Percentiles rank a stretch among this genome's conserved stretches.
phyloP scores from a whole-genome alignment of 2,113 vertebrate genomes.

The Rutilus rutilus region DNA sequence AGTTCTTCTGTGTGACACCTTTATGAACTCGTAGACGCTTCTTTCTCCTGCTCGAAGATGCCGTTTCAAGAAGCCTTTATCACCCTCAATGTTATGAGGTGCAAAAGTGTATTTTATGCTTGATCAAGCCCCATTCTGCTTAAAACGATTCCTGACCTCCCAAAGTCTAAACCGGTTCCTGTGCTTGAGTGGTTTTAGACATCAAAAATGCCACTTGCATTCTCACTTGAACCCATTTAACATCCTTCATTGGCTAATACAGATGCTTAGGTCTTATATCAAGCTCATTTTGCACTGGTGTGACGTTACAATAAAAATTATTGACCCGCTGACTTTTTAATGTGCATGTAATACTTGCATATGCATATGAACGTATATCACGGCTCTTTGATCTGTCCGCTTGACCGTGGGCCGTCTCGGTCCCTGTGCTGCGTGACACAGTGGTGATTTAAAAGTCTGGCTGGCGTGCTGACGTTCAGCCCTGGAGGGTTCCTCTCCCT shows the following conservation, averaged over 20 bases:
- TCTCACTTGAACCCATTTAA: neutral
- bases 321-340: constrained; percentile 46
- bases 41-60: constrained; percentile 7
- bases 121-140: constrained; percentile 14
- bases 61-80: constrained; percentile 14
- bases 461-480: constrained; percentile 57
- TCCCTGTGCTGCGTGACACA: neutral
- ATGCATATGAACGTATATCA: constrained; percentile 50
- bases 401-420: neutral
- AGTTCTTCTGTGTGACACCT: constrained; percentile 1
- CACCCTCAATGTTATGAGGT: constrained; percentile 25
- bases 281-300: neutral
- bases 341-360: constrained; percentile 52
- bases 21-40: neutral
- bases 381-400: constrained; percentile 26
- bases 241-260: neutral
- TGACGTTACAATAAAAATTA: constrained; percentile 45
- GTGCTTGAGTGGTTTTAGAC: neutral
- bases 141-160: neutral
- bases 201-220: constrained; percentile 4
- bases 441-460: constrained; percentile 63
- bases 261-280: constrained; percentile 8
- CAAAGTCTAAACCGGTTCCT: constrained; percentile 17
- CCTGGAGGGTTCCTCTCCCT: constrained; percentile 56
- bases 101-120: constrained; percentile 21